A percentile compares a stretch with the other conserved stretches of the same genome.
phyloP scores from a whole-genome alignment of 2,797 vertebrate species.

The Okamejei kenojei region DNA sequence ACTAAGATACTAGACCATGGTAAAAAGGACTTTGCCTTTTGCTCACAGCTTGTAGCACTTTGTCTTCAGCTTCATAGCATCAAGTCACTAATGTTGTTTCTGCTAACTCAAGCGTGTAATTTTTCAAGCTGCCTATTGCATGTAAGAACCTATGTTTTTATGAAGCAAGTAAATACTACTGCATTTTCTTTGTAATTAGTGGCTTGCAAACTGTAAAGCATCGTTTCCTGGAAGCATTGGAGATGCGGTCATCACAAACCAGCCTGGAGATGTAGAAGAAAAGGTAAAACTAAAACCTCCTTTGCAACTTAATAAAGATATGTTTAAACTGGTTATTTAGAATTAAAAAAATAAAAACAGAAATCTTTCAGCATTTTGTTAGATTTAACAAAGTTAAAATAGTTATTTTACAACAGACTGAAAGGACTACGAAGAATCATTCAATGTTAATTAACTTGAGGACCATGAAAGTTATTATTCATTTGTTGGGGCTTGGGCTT shows the following conservation, averaged over 20 bases:
- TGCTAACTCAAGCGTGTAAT: neutral
- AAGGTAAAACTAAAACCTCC: conserved; percentile 66
- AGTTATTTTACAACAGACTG: neutral
- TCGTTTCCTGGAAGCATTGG: conserved; percentile 87
- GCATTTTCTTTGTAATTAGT: conserved; percentile 59
- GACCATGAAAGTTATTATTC: neutral
- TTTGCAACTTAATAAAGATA: neutral
- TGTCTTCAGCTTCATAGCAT: too few relatives aligned
- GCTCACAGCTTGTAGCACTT: too few relatives aligned
- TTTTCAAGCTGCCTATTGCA: neutral
- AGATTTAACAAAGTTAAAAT: neutral
- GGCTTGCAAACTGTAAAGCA: conserved; percentile 93
- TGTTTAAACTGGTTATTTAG: neutral
- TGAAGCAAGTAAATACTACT: neutral
- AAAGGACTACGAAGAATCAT: neutral
- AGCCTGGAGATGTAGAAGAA: conserved; percentile 94
- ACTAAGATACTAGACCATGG: neutral
- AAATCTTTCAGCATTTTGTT: neutral
- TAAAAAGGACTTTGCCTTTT: neutral
- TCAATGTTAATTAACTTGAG: neutral
- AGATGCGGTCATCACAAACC: conserved; percentile 89
- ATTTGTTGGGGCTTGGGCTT: too few relatives aligned
- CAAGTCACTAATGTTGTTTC: neutral
- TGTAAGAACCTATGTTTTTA: neutral
- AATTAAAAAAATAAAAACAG: neutral